These are phyloP conservation scores for Serinus canaria DNA, from an alignment of 2,113 vertebrate genomes.

Conservation along the genomic window DNA sequence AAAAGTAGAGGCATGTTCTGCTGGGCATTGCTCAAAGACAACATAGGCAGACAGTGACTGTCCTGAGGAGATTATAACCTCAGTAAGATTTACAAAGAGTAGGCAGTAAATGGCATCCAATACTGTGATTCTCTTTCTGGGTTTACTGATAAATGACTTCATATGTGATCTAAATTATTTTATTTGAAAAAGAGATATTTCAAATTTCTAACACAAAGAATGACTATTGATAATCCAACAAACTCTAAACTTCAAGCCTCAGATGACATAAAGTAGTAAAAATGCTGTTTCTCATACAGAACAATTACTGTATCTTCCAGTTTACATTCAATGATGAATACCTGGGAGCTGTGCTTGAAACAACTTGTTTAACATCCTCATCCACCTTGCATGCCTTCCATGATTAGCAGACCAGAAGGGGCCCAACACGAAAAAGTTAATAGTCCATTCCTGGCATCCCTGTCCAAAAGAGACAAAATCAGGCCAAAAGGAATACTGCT, in stretches of 20 bases:
- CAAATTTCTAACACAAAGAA: not conserved
- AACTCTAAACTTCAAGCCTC: not conserved
- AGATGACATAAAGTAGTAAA: not conserved
- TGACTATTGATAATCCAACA: not conserved
- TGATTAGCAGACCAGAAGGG: not conserved
- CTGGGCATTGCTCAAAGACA: not conserved
- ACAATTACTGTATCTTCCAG: not conserved
- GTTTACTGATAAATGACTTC: not conserved
- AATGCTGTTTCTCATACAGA: not conserved
- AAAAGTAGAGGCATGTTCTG: not conserved
- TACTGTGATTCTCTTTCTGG: not conserved
- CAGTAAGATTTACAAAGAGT: not conserved
- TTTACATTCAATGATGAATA: not conserved
- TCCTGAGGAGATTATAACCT: not conserved
- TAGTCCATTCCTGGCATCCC: not conserved
- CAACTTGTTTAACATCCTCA: not conserved
- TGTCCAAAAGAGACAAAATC: not conserved
- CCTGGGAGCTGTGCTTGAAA: not conserved
- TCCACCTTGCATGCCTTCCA: not conserved
- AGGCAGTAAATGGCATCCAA: not conserved
- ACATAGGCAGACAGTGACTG: not conserved
- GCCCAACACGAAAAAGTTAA: not conserved
- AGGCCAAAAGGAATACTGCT: not conserved
- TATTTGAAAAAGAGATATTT: not conserved
- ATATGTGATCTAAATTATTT: not conserved